Conservation (phyloP, 2,797 vertebrate genomes). For the Pampus argenteus region DNA sequence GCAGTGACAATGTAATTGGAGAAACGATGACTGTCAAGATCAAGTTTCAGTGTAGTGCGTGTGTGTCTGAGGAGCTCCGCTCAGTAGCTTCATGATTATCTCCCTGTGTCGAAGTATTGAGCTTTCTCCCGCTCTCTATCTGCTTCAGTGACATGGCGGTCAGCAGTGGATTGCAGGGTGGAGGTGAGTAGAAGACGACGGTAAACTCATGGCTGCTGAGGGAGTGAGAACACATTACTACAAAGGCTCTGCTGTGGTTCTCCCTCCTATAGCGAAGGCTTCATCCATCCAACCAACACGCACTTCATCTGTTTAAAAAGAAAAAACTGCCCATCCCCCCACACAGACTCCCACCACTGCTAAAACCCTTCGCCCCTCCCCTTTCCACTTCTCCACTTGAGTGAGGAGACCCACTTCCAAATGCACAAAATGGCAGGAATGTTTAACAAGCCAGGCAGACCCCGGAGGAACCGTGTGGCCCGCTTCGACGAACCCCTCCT, state of each 20-base stretch:
- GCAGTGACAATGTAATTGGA: constrained; percentile 69
- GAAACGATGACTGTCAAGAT: constrained; percentile 64
- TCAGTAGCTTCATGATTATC: constrained; percentile 47
- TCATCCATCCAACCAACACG: constrained; percentile 55
- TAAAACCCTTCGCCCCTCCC: constrained; percentile 62
- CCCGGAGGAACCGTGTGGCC: constrained; percentile 64
- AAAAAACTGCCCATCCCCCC: constrained; percentile 64
- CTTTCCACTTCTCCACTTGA: constrained; percentile 77
- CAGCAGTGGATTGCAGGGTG: constrained; percentile 27
- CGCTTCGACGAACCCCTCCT: constrained; percentile 16
- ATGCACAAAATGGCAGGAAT: constrained; percentile 87
- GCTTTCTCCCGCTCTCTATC: constrained; percentile 41
- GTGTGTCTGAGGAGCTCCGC: constrained; percentile 21
- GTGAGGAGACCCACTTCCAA: constrained; percentile 79
- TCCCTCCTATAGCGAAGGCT: constrained; percentile 41
- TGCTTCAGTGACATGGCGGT: constrained; percentile 39
- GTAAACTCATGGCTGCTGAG: constrained; percentile 64
- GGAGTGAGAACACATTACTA: constrained; percentile 68
- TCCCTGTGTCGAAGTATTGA: constrained; percentile 53
- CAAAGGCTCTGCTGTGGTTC: constrained; percentile 67
- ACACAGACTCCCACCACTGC: constrained; percentile 54
- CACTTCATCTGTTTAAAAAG: constrained; percentile 62
- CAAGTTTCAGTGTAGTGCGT: constrained; percentile 57
- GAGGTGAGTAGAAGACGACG: constrained; percentile 50
- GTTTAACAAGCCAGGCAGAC: constrained; percentile 77